Base-by-base conservation (phyloP, 2,113 vertebrate species). In the Oriolus oriolus region DNA sequence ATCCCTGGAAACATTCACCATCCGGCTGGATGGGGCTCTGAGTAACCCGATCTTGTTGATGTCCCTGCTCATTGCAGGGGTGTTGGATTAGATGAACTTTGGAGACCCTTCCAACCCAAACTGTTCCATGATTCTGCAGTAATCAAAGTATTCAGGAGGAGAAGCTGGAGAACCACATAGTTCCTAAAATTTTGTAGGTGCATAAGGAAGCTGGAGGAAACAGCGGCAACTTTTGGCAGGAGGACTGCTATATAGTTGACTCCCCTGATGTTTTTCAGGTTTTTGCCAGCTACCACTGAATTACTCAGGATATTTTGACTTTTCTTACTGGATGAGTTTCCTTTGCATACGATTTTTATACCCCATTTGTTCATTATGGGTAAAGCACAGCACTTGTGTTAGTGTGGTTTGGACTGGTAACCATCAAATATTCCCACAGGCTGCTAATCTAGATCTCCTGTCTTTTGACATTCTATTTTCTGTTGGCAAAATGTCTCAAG, bases 331-430 rank as follows among this genome's bases (percentile, higher is more conserved):
- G 26, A 11, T 49, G 71, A 49, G 3, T 44, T 80, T 92, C 16
- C 5, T 73, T 57, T 73, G 69, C 11, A 37, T 53, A 13, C 2
- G 7, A 18, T 69, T 91, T 87, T 77, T 65, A 45, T 52, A 49
- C 3, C 13, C 8, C 0, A 0, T 45, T 95, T 71, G 9, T 35
- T 89, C 2, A 0, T 77, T 33, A 23, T 4, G n/a, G 5, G 7
- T 76, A 10, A 65, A 87, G 22, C 31, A 10, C 27, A 69, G 4
- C 28, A 52, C 26, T 66, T 4, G 0, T 10, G 17, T 6, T 57
- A 26, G 35, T 2, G 11, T 22, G 39, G 18, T 11, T 91, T 37
- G 56, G 31, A 20, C 31, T 42, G 56, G 17, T 39, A 82, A 39
- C 37, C 60, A 28, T 22, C 20, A 39, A 41, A 79, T 61, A n/a